Evolutionary conservation across 2,888 invertebrate species (phyloP).

Genomic region (Andrena dorsata): DNA sequence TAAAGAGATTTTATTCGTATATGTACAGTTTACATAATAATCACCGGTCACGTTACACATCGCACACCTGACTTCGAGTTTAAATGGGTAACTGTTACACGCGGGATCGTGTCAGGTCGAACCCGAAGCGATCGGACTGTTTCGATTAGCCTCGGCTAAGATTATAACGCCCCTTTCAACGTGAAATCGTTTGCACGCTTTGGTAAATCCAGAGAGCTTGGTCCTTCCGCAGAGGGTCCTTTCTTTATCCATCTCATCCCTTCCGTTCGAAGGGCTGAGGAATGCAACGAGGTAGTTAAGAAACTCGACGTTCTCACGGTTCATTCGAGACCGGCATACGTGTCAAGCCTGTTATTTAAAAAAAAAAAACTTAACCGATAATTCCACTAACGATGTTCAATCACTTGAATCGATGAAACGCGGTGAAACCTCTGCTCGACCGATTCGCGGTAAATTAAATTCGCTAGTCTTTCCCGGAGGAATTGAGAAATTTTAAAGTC

Average conservation of each 20-base stretch:
- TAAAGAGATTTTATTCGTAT: constrained; percentile 72
- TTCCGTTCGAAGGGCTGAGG: constrained; percentile 3
- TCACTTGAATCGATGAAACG: constrained; percentile 22
- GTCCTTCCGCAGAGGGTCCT: constrained; percentile 16
- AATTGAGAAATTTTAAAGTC: background rate
- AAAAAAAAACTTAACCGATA: background rate
- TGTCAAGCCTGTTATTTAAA: background rate
- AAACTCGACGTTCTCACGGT: constrained; percentile 25
- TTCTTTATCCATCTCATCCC: background rate
- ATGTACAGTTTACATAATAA: constrained; percentile 72
- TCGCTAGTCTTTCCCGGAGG: background rate
- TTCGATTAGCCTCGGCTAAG: constrained; percentile 15
- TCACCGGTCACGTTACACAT: constrained; percentile 66
- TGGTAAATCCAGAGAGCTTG: constrained; percentile 18
- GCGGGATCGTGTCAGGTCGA: constrained; percentile 48
- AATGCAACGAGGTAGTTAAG: constrained; percentile 50
- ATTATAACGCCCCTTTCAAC: background rate
- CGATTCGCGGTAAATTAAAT: background rate
- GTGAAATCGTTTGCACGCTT: constrained; percentile 17
- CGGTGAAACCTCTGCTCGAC: constrained; percentile 9
- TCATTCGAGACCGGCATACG: constrained; percentile 21
- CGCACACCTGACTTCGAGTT: constrained; percentile 58
- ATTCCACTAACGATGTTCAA: background rate
- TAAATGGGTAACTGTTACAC: constrained; percentile 54
- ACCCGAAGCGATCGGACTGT: constrained; percentile 37